Evolutionary conservation across 2,888 invertebrate genomes (phyloP).

Genomic region (Aleiodes leptofemur): DNA sequence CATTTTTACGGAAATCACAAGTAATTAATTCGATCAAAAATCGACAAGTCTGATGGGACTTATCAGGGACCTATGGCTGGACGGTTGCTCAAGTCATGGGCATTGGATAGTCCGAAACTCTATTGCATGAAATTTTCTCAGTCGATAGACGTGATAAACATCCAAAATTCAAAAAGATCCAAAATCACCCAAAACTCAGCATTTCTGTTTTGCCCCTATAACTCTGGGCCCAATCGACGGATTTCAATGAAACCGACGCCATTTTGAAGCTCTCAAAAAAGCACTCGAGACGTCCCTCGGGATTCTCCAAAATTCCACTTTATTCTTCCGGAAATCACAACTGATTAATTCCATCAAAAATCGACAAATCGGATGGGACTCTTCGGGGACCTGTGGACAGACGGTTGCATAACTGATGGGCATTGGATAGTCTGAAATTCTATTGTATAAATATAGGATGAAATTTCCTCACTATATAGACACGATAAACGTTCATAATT

Average conservation of each 20-base stretch:
- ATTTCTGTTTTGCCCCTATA: neutral
- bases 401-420: slow-evolving; percentile 70
- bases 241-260: neutral
- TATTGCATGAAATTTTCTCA: slow-evolving; percentile 65
- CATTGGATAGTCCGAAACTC: slow-evolving; percentile 58
- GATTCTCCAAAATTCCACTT: neutral
- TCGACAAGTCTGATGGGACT: slow-evolving; percentile 12
- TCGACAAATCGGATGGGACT: slow-evolving; percentile 4
- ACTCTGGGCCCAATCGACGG: neutral
- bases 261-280: too few species aligned
- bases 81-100: slow-evolving; percentile 71
- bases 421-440: slow-evolving; percentile 57
- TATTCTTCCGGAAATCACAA: neutral
- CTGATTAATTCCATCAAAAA: neutral
- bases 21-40: neutral
- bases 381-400: slow-evolving; percentile 49
- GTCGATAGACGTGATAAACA: slow-evolving; percentile 72
- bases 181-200: too few species aligned
- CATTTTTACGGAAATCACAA: neutral
- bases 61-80: slow-evolving; percentile 49
- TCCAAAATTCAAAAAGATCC: too few species aligned
- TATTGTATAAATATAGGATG: slow-evolving; percentile 52
- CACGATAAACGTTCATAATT: slow-evolving; percentile 66
- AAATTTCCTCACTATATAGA: slow-evolving; percentile 70
- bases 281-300: neutral